Evolutionary conservation across 2,113 vertebrate species (phyloP), one percentile per base, ranked within the genome.

Genomic region (Stercorarius parasiticus): DNA sequence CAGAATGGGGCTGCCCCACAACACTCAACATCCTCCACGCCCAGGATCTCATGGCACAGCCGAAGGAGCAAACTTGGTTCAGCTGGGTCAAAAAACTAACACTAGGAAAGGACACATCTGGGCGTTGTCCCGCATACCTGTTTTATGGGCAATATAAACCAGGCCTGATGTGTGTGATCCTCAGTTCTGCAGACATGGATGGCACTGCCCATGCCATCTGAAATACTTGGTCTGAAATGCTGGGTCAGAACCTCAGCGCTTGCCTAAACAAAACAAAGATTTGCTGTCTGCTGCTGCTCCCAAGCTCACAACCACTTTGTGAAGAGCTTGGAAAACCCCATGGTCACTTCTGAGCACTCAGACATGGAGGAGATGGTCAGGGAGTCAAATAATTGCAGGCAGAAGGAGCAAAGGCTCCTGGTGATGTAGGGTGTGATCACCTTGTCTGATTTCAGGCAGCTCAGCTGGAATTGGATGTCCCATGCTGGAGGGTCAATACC

Each of bases 161-260:
- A 11, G 32, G 36, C 42, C 11, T 45, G 53, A 10, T 25, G 20
- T 0, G 0, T 1, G 3, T 5, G 15, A n/a, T n/a, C n/a, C n/a
- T n/a, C n/a, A n/a, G 17, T 7, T 32, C 14, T 64, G 38, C 50
- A 50, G 76, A 26, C 9, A 4, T 1, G 7, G 43, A 5, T 43
- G 58, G 49, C 64, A 30, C 42, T 64, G 55, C n/a, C 72, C n/a
- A 1, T 23, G 16, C 11, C 22, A 19, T 52, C 26, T 49, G 47
- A 49, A 49, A 49, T 13, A 49, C 53, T 23, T 29, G 58, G 8
- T 47, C 42, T 76, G 84, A 64, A 79, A 64, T 36, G 22, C 36
- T 50, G 30, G 25, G 42, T 8, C 71, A 88, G 22, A 83, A 18
- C n/a, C 17, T 65, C 70, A 45, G 43, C 4, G 64, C 21, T 26